Base-by-base conservation (phyloP, 2,888 invertebrate species). In the Thumatha senex region DNA sequence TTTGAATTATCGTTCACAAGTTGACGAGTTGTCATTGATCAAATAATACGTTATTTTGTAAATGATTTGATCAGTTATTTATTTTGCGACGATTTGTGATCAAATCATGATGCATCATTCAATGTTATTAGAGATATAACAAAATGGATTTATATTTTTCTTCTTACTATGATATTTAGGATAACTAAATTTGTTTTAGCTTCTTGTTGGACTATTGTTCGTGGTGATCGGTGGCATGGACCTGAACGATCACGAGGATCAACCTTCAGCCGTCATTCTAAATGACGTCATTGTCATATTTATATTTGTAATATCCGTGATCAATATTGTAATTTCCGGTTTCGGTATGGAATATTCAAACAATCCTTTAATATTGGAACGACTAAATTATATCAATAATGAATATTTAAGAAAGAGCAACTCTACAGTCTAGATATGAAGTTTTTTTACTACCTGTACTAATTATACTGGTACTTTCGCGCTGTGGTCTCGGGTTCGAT, bases 321-420 rank as follows among this genome's bases (percentile, higher is more conserved):
- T 95, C 41, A 97, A 97, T 80, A 94, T 97, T 56, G 92, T 97
- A 41, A 96, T 96, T 74, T 96, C 97, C 40, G 96, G 95, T 36
- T 97, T 98, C 75, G 97, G 96, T 45, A 95, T 97, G 63, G 96
- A 96, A 75, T 95, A 95, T 77, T 94, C 95, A 9, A 95, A 93
- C 68, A 93, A 93, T 63, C 94, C 95, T 0, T 80, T 95, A 46
- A 84, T 92, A 61, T 84, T 94, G 53, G 86, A 92, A 54, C 75
- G 91, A 12, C 67, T 91, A 7, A 76, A 80, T 58, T 78, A 78
- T 64, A 79, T 89, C n/a, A 88, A 89, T 70, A 72, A 61, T 46
- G 80, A 86, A 50, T 89, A 91, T 80, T 72, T 89, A 36, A 80
- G 67, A 48, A 84, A 80, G 59, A 61, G 45, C 8, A 89, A 89